A percentile compares a stretch with the other conserved stretches of the same genome.
Conservation (phyloP, 2,888 invertebrate species). For the Scrobipalpa atriplicella region DNA sequence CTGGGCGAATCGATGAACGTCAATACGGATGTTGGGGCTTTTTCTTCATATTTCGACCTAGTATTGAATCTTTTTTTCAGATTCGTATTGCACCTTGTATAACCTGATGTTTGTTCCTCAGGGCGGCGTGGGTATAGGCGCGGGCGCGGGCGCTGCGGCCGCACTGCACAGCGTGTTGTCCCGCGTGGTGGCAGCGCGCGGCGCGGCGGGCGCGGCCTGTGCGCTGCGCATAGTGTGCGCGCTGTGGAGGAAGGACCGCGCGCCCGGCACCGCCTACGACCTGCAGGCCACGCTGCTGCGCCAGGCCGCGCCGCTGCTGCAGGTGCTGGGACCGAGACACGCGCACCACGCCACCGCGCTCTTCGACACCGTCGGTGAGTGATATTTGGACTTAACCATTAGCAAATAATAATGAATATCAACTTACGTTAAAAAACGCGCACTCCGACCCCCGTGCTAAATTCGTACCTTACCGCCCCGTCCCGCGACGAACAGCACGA, state of each 20-base stretch:
- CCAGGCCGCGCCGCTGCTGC: conserved; percentile 83
- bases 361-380: conserved; percentile 85
- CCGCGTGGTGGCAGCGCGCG: conserved; percentile 66
- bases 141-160: conserved; percentile 67
- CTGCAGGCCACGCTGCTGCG: conserved; percentile 80
- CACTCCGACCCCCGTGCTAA: no score
- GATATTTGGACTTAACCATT: no score
- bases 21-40: conserved; percentile 64
- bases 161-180: conserved; percentile 66
- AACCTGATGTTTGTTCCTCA: conserved; percentile 34
- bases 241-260: conserved; percentile 83
- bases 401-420: no score
- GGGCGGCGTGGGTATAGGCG: conserved; percentile 67
- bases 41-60: conserved; percentile 68
- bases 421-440: no score
- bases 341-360: conserved; percentile 85
- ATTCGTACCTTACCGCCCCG: no score
- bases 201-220: conserved; percentile 55
- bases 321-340: conserved; percentile 85
- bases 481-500: no score
- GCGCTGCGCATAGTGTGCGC: conserved; percentile 73
- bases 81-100: no score
- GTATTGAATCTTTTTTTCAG: conserved; percentile 55
- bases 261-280: conserved; percentile 71
- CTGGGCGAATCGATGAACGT: conserved; percentile 85